Evolutionary conservation across 2,888 invertebrate species (phyloP).

Genomic region (Oscheius sp.): DNA sequence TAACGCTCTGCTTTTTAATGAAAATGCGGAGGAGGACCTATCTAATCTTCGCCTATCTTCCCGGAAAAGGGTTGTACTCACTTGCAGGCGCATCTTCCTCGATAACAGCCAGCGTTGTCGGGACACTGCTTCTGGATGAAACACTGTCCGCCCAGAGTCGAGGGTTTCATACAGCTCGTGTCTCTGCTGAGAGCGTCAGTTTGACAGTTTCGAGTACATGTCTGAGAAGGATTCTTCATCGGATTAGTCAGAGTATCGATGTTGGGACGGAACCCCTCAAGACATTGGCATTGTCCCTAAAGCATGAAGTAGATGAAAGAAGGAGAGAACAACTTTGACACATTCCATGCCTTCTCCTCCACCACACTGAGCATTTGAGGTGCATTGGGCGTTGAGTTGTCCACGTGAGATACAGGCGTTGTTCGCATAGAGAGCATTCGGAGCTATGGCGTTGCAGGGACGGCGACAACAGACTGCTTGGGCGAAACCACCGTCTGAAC

Average conservation of each 20-base stretch:
- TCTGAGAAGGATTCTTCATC: constrained; percentile 70
- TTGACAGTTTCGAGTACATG: constrained; percentile 69
- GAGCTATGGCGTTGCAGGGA: constrained; percentile 73
- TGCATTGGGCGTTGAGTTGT: constrained; percentile 68
- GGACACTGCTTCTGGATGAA: constrained; percentile 73
- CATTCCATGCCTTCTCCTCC: constrained; percentile 73
- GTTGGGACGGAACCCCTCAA: constrained; percentile 67
- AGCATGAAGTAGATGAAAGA: not conserved
- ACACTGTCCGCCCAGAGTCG: constrained; percentile 67
- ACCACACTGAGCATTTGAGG: constrained; percentile 69
- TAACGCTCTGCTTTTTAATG: no score
- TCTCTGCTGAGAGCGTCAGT: constrained; percentile 66
- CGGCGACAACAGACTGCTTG: constrained; percentile 71
- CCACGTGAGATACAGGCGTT: constrained; percentile 70
- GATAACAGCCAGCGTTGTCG: constrained; percentile 69
- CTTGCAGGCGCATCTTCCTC: constrained; percentile 70
- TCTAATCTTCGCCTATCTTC: no score
- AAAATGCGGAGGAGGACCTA: no score
- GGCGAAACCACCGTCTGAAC: constrained; percentile 61
- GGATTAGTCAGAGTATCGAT: constrained; percentile 71
- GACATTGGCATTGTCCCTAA: constrained; percentile 69
- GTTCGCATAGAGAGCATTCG: constrained; percentile 71
- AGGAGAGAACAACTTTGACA: constrained; percentile 43
- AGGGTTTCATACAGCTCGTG: constrained; percentile 67
- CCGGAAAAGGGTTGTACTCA: not conserved